Evolutionary conservation across 2,797 vertebrate genomes (phyloP).

Genomic region (Semotilus atromaculatus): DNA sequence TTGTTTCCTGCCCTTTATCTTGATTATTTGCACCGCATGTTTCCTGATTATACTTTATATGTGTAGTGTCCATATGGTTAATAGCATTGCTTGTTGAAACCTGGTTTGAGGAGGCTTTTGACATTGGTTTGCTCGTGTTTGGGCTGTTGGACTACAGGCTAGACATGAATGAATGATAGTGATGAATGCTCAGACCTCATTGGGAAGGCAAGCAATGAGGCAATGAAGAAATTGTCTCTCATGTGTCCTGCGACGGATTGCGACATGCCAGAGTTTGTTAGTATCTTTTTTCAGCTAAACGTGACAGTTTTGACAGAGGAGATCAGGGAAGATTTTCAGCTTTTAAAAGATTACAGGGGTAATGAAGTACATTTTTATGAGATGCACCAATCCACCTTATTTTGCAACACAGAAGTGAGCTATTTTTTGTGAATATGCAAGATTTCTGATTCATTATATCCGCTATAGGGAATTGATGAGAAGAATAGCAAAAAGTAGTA

Average conservation of each 20-base stretch:
- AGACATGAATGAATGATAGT: neutral
- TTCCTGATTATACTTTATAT: neutral
- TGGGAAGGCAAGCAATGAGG: neutral
- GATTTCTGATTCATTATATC: neutral
- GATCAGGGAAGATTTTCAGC: neutral
- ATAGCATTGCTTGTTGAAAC: neutral
- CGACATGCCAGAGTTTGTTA: neutral
- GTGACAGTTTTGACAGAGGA: neutral
- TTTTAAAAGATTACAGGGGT: neutral
- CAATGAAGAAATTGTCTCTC: neutral
- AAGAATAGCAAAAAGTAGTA: neutral
- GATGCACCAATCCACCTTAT: neutral
- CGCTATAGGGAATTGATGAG: neutral
- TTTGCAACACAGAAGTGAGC: neutral
- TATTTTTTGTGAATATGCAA: neutral
- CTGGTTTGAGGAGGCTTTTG: neutral
- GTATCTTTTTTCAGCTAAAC: constrained; percentile 1
- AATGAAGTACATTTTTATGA: neutral
- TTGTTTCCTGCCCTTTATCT: neutral
- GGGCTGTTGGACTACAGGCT: neutral
- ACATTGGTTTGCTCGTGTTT: neutral
- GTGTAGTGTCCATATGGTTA: neutral
- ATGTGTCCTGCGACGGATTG: neutral
- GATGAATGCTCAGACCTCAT: neutral
- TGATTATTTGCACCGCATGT: neutral